A percentile compares a stretch with the other conserved stretches of the same genome.
Conservation (phyloP, 2,113 vertebrate genomes). For the Micronisus gabar region DNA sequence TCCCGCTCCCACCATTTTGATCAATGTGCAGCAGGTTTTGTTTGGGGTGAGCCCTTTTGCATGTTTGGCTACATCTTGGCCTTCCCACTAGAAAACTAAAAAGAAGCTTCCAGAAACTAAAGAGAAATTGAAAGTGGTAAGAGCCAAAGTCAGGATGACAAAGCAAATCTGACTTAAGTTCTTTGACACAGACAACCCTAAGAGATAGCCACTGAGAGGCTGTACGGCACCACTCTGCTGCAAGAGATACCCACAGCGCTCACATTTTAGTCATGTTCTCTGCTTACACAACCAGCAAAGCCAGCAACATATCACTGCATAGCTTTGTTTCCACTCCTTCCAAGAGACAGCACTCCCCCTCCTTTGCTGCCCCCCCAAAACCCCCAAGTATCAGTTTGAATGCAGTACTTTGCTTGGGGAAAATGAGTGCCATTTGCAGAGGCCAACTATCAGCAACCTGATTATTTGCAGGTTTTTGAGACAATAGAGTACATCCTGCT, state of each 20-base stretch:
- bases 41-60: background rate
- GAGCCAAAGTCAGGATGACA: conserved; percentile 66
- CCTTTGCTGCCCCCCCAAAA: background rate
- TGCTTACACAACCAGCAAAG: background rate
- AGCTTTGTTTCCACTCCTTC: background rate
- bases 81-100: background rate
- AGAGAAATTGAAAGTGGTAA: conserved; percentile 58
- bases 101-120: conserved; percentile 37
- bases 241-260: background rate
- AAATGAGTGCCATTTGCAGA: background rate
- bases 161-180: conserved; percentile 63
- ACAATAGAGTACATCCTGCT: background rate
- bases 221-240: background rate
- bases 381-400: background rate
- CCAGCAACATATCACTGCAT: background rate
- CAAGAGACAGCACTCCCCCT: background rate
- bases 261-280: accelerated
- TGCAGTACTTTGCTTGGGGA: background rate
- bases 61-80: too few relatives aligned
- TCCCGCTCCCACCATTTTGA: accelerated
- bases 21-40: accelerated
- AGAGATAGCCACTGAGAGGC: background rate
- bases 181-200: background rate
- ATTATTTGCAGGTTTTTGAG: background rate
- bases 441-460: background rate